Base-by-base conservation (phyloP, 2,113 vertebrate genomes). In the Pitta sordida region DNA sequence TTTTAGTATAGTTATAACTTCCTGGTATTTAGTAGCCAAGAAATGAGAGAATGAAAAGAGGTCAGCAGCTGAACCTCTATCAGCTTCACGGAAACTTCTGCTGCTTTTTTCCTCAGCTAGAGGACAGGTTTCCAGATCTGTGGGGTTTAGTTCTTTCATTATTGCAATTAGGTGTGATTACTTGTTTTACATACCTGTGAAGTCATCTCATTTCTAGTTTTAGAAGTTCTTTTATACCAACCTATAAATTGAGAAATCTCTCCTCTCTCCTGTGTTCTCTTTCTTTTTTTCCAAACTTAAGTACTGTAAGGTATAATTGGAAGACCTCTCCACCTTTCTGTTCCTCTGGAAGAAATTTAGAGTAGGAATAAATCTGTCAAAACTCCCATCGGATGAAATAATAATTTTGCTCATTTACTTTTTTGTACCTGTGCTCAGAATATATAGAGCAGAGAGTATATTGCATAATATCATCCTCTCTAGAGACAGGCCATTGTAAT, bases 11-110 rank as follows among this genome's bases (percentile, higher is more conserved):
- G 67, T 71, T 88, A 94, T 83, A 87, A 96, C 87, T 96, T 95
- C 83, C 30, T 34, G 52, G 17, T 95, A 62, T 94, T 97, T 94
- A 94, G 95, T 82, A 96, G 94, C 83, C 48, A 86, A 94, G 92
- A 63, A 95, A 85, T 79, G 59, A 32, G 53, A 93, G 78, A 91
- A 92, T 86, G 67, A 91, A 95, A 69, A 91, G 90, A 94, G 68
- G 67, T 95, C 90, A 93, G 63, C 27, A 93, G 64, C 59, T 91
- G 92, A 92, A 86, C 84, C 68, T 77, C 83, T 94, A 90, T 90
- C 79, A 97, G 78, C 84, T 93, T 95, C 87, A 86, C 8, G 14
- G 64, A 86, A 81, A 60, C 82, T 94, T 95, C 87, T 94, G 56
- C 67, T 96, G 63, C 91, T 94, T 89, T 91, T 93, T 88, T 16